Percentiles rank a stretch among this genome's conserved stretches.
Conservation (phyloP, 2,113 vertebrate genomes). For the Arenaria interpres region DNA sequence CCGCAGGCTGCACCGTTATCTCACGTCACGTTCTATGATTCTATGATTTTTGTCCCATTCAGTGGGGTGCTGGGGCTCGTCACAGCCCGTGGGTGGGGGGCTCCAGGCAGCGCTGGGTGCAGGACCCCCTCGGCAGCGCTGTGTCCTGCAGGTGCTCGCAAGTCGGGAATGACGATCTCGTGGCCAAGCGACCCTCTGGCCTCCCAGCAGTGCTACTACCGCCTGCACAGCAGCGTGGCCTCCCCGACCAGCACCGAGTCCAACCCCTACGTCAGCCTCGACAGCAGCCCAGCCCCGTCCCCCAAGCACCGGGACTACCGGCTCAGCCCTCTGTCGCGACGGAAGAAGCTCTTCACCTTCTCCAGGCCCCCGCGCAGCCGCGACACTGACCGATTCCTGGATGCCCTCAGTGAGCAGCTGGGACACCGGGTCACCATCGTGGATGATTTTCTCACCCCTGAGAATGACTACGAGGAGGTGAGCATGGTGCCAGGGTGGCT, state of each 20-base stretch:
- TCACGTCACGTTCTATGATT: accelerated
- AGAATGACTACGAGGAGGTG: conserved; percentile 98
- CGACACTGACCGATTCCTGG: conserved; percentile 94
- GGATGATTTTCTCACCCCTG: conserved; percentile 88
- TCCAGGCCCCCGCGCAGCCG: conserved; percentile 87
- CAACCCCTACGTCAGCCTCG: conserved; percentile 95
- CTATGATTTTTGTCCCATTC: no score
- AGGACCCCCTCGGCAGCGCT: not conserved
- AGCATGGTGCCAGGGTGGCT: not conserved
- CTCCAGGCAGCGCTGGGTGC: accelerated
- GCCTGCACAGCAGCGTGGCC: conserved; percentile 78
- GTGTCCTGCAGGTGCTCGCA: conserved; percentile 78
- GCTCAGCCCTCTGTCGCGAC: conserved; percentile 79
- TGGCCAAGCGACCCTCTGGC: conserved; percentile 85
- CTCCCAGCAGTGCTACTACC: conserved; percentile 83
- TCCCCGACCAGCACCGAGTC: conserved; percentile 94
- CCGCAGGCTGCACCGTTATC: not conserved
- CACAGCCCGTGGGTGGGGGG: accelerated
- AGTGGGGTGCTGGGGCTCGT: accelerated
- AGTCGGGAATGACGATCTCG: conserved; percentile 75
- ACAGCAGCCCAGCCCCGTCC: conserved; percentile 88
- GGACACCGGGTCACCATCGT: conserved; percentile 87
- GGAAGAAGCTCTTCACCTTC: conserved; percentile 93
- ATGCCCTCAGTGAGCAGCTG: conserved; percentile 92
- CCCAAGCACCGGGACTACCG: conserved; percentile 74